Evolutionary conservation across 2,113 vertebrate genomes (phyloP).

Genomic region (Corydoras sp.): DNA sequence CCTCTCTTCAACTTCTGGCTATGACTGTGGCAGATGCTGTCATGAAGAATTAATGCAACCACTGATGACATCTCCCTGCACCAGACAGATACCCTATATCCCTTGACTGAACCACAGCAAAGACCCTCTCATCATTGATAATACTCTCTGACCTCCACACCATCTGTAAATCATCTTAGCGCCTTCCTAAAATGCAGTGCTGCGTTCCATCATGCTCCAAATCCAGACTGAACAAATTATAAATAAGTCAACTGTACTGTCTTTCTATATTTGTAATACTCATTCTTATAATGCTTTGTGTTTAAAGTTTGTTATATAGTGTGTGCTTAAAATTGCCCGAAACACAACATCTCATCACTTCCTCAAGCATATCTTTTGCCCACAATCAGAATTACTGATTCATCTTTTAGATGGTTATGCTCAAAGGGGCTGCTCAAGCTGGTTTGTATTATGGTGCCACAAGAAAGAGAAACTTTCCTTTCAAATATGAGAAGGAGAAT

Average conservation of each 20-base stretch:
- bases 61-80: slow-evolving; percentile 1
- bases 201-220: slow-evolving; percentile 24
- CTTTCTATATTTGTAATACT: slow-evolving; percentile 2
- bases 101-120: slow-evolving; percentile 33
- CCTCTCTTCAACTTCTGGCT: background rate
- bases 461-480: slow-evolving; percentile 26
- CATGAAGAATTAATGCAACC: slow-evolving; percentile 37
- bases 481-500: slow-evolving; percentile 2
- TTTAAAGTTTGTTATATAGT: background rate
- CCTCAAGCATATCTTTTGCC: background rate
- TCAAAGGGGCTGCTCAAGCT: slow-evolving; percentile 17
- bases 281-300: no score
- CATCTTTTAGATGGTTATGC: slow-evolving; percentile 25
- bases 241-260: background rate
- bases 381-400: slow-evolving; percentile 8
- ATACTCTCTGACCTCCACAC: slow-evolving; percentile 26
- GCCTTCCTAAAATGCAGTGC: slow-evolving; percentile 10
- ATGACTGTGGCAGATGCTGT: slow-evolving; percentile 14
- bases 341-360: slow-evolving; percentile 9
- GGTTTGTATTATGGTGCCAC: slow-evolving; percentile 33
- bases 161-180: slow-evolving; percentile 46
- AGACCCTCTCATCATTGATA: slow-evolving; percentile 27
- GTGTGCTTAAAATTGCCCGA: slow-evolving; percentile 1
- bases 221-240: slow-evolving; percentile 27
- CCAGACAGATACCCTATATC: slow-evolving; percentile 32